These are phyloP conservation scores for Osmerus mordax DNA, from an alignment of 2,113 vertebrate genomes.

Conservation along the genomic window DNA sequence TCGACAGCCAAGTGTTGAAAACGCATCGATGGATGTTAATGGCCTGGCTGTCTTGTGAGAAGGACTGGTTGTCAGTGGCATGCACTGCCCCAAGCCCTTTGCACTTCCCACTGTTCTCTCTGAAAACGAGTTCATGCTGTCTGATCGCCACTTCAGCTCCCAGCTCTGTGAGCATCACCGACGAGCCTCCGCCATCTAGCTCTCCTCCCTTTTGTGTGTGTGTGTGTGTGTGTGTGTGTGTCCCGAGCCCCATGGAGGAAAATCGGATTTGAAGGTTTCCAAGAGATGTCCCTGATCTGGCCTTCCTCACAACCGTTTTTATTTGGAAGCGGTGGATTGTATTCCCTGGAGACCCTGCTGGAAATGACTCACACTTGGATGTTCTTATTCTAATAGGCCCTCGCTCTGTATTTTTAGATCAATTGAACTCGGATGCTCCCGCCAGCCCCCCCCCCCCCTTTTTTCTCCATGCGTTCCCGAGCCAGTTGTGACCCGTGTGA, in stretches of 20 bases:
- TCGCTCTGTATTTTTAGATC: slow-evolving; percentile 52
- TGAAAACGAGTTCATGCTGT: slow-evolving; percentile 6
- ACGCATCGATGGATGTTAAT: slow-evolving; percentile 53
- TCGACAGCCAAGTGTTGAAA: slow-evolving; percentile 29
- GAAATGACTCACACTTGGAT: slow-evolving; percentile 47
- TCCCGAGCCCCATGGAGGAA: too few species aligned
- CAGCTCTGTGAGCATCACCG: too few species aligned
- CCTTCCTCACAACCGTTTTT: slow-evolving; percentile 18
- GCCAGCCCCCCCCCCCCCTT: slow-evolving; percentile 20
- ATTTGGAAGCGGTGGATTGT: slow-evolving; percentile 10
- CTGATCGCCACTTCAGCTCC: not conserved
- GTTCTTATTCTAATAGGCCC: slow-evolving; percentile 44
- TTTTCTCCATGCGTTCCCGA: slow-evolving; percentile 76
- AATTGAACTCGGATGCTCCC: slow-evolving; percentile 48
- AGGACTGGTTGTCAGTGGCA: slow-evolving; percentile 26
- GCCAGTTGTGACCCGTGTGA: slow-evolving; percentile 79
- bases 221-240: too few species aligned
- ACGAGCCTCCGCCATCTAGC: too few species aligned
- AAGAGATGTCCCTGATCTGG: slow-evolving; percentile 14
- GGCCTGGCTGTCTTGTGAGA: slow-evolving; percentile 45
- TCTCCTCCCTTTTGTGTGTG: too few species aligned
- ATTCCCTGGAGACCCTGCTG: slow-evolving; percentile 11
- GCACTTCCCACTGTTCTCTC: slow-evolving; percentile 17
- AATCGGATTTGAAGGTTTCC: slow-evolving; percentile 3
- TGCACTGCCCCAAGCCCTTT: slow-evolving; percentile 45